These are phyloP conservation scores for Antennarius striatus DNA, from an alignment of 2,113 vertebrate genomes.

Conservation along the genomic window DNA sequence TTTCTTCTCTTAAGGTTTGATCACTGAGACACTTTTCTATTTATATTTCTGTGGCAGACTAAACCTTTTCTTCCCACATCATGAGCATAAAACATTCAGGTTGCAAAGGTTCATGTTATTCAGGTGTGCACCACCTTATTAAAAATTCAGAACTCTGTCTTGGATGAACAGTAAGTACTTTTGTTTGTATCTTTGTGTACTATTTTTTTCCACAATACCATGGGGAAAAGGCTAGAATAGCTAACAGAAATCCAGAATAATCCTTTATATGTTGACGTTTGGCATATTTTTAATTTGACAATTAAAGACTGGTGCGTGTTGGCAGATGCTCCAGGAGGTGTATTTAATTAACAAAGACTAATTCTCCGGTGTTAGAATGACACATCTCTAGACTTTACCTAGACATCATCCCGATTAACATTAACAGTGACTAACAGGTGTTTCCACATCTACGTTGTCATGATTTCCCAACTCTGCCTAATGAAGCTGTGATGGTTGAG, in stretches of 20 bases:
- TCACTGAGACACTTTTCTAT: background rate
- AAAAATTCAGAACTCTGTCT: slow-evolving; percentile 32
- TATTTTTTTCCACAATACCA: slow-evolving; percentile 15
- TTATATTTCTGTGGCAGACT: background rate
- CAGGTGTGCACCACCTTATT: slow-evolving; percentile 16
- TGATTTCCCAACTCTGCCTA: slow-evolving; percentile 55
- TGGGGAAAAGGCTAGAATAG: background rate
- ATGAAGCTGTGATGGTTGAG: slow-evolving; percentile 61
- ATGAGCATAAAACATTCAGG: slow-evolving; percentile 27
- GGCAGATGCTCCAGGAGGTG: slow-evolving; percentile 55
- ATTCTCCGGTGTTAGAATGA: slow-evolving; percentile 49
- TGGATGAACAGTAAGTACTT: slow-evolving; percentile 18
- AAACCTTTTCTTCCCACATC: background rate
- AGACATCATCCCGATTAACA: slow-evolving; percentile 45
- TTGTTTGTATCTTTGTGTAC: slow-evolving; percentile 29
- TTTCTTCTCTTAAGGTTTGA: too few relatives aligned
- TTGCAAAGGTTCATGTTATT: slow-evolving; percentile 5
- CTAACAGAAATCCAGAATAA: slow-evolving; percentile 2
- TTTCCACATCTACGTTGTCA: slow-evolving; percentile 33
- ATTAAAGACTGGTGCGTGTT: slow-evolving; percentile 18
- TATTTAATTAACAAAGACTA: slow-evolving; percentile 65
- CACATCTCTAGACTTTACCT: slow-evolving; percentile 24
- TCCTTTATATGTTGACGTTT: background rate
- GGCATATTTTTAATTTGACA: slow-evolving; percentile 42
- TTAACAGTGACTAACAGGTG: slow-evolving; percentile 70